phyloP scores from a whole-genome alignment of 2,113 vertebrate genomes.

The Tauraco erythrolophus region DNA sequence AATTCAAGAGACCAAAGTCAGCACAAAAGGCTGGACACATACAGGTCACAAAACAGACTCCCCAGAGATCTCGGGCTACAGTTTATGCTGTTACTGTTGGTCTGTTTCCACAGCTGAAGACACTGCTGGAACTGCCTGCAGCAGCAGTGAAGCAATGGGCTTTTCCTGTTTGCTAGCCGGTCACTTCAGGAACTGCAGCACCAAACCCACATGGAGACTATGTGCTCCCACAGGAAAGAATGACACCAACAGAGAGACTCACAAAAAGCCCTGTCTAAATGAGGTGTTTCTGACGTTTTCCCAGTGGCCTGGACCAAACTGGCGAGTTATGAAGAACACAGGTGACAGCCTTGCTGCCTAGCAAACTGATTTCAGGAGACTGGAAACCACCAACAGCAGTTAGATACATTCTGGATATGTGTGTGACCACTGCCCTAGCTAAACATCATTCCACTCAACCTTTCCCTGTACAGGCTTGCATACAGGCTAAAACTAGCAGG shows the following conservation, averaged over 20 bases:
- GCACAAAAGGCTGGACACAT: not conserved
- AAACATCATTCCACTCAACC: not conserved
- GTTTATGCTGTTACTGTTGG: not conserved
- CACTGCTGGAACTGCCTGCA: not conserved
- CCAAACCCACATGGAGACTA: not conserved
- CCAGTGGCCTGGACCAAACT: not conserved
- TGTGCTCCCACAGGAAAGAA: not conserved
- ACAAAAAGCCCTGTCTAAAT: not conserved
- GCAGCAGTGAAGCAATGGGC: not conserved
- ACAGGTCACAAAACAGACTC: not conserved
- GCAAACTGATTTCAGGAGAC: not conserved
- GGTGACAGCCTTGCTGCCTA: not conserved
- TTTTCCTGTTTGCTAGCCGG: not conserved
- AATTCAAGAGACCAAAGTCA: not conserved
- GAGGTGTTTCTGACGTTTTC: not conserved
- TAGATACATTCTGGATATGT: not conserved
- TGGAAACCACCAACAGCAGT: not conserved
- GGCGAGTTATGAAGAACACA: not conserved
- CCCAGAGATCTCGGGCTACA: not conserved
- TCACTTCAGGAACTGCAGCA: not conserved
- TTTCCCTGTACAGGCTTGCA: not conserved
- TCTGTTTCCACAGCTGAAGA: not conserved
- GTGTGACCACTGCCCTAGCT: not conserved
- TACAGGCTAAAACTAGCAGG: not conserved
- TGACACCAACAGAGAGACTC: not conserved